Percentiles rank a stretch among this genome's conserved stretches.
These are phyloP conservation scores for Andrena marginata DNA, from an alignment of 2,888 invertebrate genomes.

Conservation along the genomic window DNA sequence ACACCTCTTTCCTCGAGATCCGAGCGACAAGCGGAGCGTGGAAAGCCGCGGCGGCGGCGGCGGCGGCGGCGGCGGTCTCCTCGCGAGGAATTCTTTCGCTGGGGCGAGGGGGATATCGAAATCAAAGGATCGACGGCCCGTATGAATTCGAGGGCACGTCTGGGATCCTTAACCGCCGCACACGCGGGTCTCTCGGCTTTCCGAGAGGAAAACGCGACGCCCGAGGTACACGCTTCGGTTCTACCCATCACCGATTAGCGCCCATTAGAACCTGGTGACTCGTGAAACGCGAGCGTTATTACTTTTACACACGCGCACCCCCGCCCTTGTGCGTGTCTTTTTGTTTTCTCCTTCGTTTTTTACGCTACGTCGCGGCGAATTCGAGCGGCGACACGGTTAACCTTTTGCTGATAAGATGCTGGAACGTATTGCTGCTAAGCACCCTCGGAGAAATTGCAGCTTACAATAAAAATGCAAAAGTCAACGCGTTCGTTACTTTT, in stretches of 20 bases:
- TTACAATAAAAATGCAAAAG: too few species aligned
- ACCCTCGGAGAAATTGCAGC: too few species aligned
- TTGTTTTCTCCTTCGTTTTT: not conserved
- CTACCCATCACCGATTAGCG: constrained; percentile 30
- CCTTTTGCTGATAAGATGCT: too few species aligned
- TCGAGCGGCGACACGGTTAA: not conserved
- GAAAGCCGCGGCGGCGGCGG: constrained; percentile 42
- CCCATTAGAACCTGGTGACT: constrained; percentile 13
- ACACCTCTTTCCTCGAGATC: constrained; percentile 46
- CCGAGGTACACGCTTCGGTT: constrained; percentile 5
- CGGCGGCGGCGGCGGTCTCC: constrained; percentile 29
- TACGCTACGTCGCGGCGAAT: not conserved
- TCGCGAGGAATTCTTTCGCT: constrained; percentile 56
- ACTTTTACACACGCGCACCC: not conserved
- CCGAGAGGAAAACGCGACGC: constrained; percentile 11
- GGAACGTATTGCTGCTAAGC: too few species aligned
- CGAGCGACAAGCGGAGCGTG: constrained; percentile 54
- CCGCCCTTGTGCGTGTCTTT: not conserved
- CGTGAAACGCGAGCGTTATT: constrained; percentile 25
- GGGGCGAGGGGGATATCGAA: constrained; percentile 48
- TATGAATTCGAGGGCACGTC: constrained; percentile 61
- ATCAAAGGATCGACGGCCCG: constrained; percentile 58
- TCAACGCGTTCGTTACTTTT: too few species aligned
- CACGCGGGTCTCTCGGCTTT: constrained; percentile 8
- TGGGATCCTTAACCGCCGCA: constrained; percentile 26